Base-by-base conservation (phyloP, 1,140 invertebrate genomes). In the Drosophila lacertosa region DNA sequence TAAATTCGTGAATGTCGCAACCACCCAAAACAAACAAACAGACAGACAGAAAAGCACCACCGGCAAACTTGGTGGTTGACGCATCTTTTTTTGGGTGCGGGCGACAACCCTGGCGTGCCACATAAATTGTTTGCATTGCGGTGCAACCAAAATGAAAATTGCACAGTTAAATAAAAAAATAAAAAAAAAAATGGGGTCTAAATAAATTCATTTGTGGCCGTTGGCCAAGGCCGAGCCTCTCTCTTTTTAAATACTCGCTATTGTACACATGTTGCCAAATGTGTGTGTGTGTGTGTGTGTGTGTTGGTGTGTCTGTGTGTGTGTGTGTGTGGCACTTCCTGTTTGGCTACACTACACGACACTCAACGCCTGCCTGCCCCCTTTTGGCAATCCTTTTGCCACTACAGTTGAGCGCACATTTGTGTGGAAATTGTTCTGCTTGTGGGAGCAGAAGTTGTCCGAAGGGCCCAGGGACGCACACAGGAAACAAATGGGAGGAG, bases 321-420 rank as follows among this genome's bases (percentile, higher is more conserved):
- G 33, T 32, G 57, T 22, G 39, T 44, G 40, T 58, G n/a, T 20
- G 26, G 10, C n/a, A 70, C 67, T 70, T 70, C 67, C 67, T 70
- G 67, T 69, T 63, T 69, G 32, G 20, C 67, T 35, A 57, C 59
- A 51, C 35, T 51, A 66, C 63, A 68, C 47, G 47, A 48, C 58
- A 69, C 40, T 69, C 58, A 53, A 68, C 58, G 65, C 60, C 59
- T 63, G 24, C 16, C 6, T 13, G 6, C n/a, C 22, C 22, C 10
- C 22, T 1, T n/a, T 3, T 11, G 7, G 10, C 37, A 54, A 50
- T 60, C 67, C 68, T 51, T 67, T 83, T 78, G 80, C 80, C 81
- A 86, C 81, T 75, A 86, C 81, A 86, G 82, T 86, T 88, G 82
- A 86, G 81, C 81, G 81, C 71, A 88, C 81, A 86, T 74, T n/a